Conservation (phyloP, 2,888 invertebrate genomes). For the Esperia sulphurella region DNA sequence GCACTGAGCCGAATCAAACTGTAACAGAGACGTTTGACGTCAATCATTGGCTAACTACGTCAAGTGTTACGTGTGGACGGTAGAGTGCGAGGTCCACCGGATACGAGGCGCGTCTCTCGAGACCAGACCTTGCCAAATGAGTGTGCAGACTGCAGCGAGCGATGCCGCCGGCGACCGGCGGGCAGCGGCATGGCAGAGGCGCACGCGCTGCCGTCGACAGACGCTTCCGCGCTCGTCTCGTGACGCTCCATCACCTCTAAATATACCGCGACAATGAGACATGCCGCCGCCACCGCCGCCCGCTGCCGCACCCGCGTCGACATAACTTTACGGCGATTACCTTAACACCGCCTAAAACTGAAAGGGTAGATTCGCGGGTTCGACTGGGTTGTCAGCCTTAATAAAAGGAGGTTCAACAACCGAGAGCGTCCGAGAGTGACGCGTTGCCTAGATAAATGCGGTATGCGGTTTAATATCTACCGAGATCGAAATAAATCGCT, state of each 20-base stretch:
- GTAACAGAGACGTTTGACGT: slow-evolving; percentile 22
- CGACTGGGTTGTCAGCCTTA: slow-evolving; percentile 36
- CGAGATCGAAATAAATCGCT: slow-evolving; percentile 75
- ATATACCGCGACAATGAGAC: slow-evolving; percentile 10
- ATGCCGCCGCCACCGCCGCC: slow-evolving; percentile 20
- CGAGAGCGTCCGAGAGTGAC: slow-evolving; percentile 54
- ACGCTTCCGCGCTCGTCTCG: slow-evolving; percentile 45
- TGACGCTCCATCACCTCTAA: slow-evolving; percentile 16
- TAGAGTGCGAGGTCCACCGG: slow-evolving; percentile 19
- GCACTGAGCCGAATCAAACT: background rate
- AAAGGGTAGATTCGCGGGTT: slow-evolving; percentile 39
- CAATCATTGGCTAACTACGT: slow-evolving; percentile 26
- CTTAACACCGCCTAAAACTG: slow-evolving; percentile 33
- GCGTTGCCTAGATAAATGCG: slow-evolving; percentile 68
- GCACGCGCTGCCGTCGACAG: slow-evolving; percentile 44
- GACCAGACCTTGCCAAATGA: slow-evolving; percentile 41
- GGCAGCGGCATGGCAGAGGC: slow-evolving; percentile 11
- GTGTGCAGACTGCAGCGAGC: slow-evolving; percentile 23
- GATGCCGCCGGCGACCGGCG: slow-evolving; percentile 2
- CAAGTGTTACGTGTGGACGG: slow-evolving; percentile 25
- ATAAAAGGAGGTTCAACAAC: slow-evolving; percentile 72
- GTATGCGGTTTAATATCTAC: slow-evolving; percentile 73
- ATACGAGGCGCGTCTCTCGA: slow-evolving; percentile 10
- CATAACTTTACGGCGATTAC: slow-evolving; percentile 44
- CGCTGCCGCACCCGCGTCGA: slow-evolving; percentile 11